Base-by-base conservation (phyloP, 1,140 invertebrate genomes). In the Streblospio benedicti region DNA sequence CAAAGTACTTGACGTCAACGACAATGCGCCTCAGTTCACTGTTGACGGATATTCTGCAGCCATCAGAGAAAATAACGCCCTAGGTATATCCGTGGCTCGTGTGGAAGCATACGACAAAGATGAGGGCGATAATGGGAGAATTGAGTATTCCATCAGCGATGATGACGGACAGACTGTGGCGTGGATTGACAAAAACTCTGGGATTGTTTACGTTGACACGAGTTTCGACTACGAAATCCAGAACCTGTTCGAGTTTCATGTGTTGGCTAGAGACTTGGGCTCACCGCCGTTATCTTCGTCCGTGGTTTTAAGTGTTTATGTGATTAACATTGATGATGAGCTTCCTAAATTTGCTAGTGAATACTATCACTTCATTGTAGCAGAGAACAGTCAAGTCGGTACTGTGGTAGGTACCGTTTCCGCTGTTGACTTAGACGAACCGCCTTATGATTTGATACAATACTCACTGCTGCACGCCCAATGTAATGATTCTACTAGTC, bases 341-440 rank as follows among this genome's bases (percentile, higher is more conserved):
- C 30, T 16, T 18, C 61, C 61, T 1, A n/a, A 35, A 18, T 62
- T 62, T 27, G 27, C 30, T 12, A 35, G 44, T 16, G 25, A 12
- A 18, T 3, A 2, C 3, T 62, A 59, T 43, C 14, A 43, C 28
- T 60, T 60, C 31, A 20, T 18, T 23, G 43, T 71, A 6, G 38
- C 58, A n/a, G 72, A 74, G 65, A 73, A 73, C 57, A 67, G 66
- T 41, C 44, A 62, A 41, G 41, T 65, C 2, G 70, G 72, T 9
- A 60, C 54, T n/a, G 50, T 58, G n/a, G 47, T 74, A 14, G 44
- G 67, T 2, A 62, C 28, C 6, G 67, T 67, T 2, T 59, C 50
- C 27, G 67, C 69, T 4, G 20, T 59, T 23, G 69, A 70, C 52
- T 47, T 61, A 12, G 69, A 70, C 50, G 28, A 32, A 2, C 57